These are phyloP conservation scores for Trisateles emortualis DNA, from an alignment of 2,888 invertebrate species.

Conservation along the genomic window DNA sequence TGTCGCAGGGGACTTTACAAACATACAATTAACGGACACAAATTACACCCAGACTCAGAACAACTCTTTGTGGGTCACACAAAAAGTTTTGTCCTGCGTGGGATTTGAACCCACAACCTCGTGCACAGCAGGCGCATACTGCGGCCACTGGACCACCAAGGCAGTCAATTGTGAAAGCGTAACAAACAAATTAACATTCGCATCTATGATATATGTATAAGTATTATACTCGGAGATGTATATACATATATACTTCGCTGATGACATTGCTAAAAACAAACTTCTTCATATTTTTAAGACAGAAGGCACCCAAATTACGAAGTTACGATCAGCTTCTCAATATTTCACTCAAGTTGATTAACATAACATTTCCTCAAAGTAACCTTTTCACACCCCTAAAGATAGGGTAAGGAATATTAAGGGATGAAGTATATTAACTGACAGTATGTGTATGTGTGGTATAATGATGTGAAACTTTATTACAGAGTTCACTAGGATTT, in stretches of 20 bases:
- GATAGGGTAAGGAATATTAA: conserved; percentile 24
- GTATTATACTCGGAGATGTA: neutral
- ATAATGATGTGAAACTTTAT: conserved; percentile 15
- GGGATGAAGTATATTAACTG: conserved; percentile 30
- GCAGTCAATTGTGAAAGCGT: too few species aligned
- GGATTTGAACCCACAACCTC: too few species aligned
- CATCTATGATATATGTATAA: too few species aligned
- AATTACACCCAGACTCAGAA: too few species aligned
- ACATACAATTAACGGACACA: too few species aligned
- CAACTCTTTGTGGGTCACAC: too few species aligned
- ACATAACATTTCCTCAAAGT: neutral
- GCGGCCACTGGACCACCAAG: too few species aligned
- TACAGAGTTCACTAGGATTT: conserved; percentile 8
- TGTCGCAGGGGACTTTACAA: too few species aligned
- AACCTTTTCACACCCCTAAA: conserved; percentile 21
- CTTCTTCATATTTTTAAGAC: neutral
- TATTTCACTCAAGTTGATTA: neutral
- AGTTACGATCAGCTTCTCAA: neutral
- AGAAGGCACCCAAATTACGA: neutral
- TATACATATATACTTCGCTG: neutral
- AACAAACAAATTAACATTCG: too few species aligned
- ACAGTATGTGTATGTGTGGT: conserved; percentile 7
- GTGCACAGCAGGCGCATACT: too few species aligned
- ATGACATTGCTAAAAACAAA: neutral
- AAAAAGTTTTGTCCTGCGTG: too few species aligned